These are phyloP conservation scores for Chromobotia macracanthus DNA, from an alignment of 2,797 vertebrate species.

Conservation along the genomic window DNA sequence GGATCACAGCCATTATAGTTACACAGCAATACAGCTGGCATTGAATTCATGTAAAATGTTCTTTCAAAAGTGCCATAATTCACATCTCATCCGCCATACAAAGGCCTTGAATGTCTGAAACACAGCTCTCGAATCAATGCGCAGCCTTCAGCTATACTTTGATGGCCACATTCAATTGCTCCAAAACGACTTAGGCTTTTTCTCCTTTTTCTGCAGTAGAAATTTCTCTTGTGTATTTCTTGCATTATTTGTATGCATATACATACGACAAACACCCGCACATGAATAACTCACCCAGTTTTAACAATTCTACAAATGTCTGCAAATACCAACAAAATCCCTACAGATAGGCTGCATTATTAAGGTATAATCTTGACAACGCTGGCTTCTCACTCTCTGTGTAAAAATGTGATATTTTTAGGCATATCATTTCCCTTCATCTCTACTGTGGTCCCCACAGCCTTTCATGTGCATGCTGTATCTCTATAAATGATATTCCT, in stretches of 20 bases:
- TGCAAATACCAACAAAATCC: background rate
- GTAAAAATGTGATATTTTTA: constrained; percentile 19
- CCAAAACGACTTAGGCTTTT: background rate
- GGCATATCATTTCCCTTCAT: background rate
- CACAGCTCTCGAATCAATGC: background rate
- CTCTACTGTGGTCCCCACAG: constrained; percentile 22
- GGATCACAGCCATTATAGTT: background rate
- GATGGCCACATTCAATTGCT: background rate
- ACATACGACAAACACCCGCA: background rate
- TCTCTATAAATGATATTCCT: constrained; percentile 29
- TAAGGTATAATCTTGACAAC: background rate
- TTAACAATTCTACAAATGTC: constrained; percentile 1
- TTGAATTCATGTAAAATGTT: background rate
- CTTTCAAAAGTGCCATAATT: constrained; percentile 24
- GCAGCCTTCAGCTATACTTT: background rate
- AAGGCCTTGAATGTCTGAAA: constrained; percentile 29
- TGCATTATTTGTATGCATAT: background rate
- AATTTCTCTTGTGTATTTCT: background rate
- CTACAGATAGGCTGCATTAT: background rate
- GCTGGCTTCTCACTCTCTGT: background rate
- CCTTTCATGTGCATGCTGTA: constrained; percentile 40
- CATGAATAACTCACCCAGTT: background rate
- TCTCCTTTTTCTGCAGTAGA: background rate
- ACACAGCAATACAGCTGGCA: background rate
- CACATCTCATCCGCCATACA: constrained; percentile 2